These are phyloP conservation scores for Aphrocallistes beatrix DNA, from an alignment of 37 sponge, comb jelly and placozoan species.

Conservation along the genomic window DNA sequence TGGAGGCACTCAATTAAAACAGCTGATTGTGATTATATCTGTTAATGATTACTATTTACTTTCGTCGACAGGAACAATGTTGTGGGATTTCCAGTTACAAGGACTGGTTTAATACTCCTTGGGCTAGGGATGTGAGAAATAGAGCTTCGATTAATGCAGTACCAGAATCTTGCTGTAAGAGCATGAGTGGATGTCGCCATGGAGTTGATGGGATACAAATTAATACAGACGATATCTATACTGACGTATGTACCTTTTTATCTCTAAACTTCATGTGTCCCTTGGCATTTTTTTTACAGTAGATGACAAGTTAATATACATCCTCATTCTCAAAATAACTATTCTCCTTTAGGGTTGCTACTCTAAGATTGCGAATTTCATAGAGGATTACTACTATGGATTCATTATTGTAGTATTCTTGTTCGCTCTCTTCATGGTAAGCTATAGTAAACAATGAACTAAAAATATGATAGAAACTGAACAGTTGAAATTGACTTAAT, in stretches of 20 bases:
- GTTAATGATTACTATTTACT: too few species aligned
- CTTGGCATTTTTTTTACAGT: background rate
- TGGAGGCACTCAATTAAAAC: too few species aligned
- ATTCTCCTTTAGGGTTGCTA: background rate
- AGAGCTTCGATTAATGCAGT: background rate
- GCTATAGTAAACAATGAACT: background rate
- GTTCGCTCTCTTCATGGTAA: background rate
- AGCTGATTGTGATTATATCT: too few species aligned
- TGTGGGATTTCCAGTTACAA: background rate
- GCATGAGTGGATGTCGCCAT: background rate
- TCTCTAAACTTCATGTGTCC: background rate
- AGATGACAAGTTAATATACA: background rate
- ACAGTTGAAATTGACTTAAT: too few species aligned
- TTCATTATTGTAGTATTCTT: background rate
- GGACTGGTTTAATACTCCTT: background rate
- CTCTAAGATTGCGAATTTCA: background rate
- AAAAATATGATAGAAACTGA: too few species aligned
- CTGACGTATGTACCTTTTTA: background rate
- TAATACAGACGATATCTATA: background rate
- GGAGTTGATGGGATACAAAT: background rate
- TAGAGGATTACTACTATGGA: background rate
- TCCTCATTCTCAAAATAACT: background rate
- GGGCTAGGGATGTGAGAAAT: background rate
- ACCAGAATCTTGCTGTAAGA: background rate
- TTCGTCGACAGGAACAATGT: background rate